phyloP scores from a whole-genome alignment of 2,113 vertebrate species.

The Mustelus asterias region DNA sequence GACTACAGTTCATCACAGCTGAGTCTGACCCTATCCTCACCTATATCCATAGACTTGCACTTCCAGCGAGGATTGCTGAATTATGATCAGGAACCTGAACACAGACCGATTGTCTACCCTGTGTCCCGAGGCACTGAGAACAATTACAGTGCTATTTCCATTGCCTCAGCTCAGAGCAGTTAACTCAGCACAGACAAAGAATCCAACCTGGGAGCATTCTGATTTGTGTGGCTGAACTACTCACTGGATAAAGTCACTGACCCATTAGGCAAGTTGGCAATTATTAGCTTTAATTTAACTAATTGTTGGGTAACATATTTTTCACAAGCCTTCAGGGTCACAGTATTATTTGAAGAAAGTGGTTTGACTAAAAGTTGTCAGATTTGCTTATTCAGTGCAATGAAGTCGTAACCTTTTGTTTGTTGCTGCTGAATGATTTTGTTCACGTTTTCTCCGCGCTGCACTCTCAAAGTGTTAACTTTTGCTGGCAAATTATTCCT shows the following conservation, averaged over 20 bases:
- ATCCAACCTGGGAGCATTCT: not conserved
- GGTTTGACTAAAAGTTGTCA: not conserved
- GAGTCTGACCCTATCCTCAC: not conserved
- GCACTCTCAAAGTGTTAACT: not conserved
- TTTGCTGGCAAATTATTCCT: not conserved
- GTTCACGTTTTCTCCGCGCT: not conserved
- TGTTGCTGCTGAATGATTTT: not conserved
- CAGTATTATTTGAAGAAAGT: not conserved
- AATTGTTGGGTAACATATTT: not conserved
- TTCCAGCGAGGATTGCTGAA: not conserved
- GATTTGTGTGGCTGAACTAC: not conserved
- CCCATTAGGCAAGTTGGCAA: not conserved
- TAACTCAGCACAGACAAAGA: not conserved
- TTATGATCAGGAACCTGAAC: not conserved
- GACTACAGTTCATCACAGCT: not conserved
- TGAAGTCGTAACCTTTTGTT: not conserved
- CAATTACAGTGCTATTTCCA: conserved; percentile 7
- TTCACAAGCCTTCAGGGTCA: not conserved
- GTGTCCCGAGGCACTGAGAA: not conserved
- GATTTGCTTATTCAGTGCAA: not conserved
- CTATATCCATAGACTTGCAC: not conserved
- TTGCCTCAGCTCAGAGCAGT: not conserved
- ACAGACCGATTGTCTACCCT: not conserved
- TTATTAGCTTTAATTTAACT: not conserved
- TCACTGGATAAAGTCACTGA: conserved; percentile 3